phyloP scores from a whole-genome alignment of 1,140 invertebrate species.

The Orius laevigatus region DNA sequence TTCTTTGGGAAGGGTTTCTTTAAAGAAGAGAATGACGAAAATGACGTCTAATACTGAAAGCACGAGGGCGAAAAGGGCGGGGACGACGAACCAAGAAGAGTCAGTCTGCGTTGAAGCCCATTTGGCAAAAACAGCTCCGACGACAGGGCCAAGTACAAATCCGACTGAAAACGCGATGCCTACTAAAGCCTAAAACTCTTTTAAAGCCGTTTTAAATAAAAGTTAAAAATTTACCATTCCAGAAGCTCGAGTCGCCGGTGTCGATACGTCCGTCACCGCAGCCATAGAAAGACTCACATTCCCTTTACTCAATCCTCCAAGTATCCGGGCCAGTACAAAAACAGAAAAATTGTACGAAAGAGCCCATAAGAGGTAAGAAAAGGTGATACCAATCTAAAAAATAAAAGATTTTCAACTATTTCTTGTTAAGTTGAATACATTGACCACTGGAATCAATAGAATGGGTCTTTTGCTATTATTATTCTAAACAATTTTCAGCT shows the following conservation, averaged over 20 bases:
- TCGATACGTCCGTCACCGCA: conserved; percentile 84
- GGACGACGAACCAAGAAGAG: conserved; percentile 59
- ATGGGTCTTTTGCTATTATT: no score
- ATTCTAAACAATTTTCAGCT: no score
- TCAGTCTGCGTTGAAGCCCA: conserved; percentile 33
- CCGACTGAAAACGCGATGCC: conserved; percentile 95
- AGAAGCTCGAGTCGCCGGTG: conserved; percentile 59
- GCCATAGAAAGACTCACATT: conserved; percentile 93
- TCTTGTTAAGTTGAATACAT: no score
- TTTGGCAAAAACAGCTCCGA: conserved; percentile 80
- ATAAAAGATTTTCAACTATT: no score
- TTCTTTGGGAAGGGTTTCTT: conserved; percentile 70
- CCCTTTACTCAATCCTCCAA: conserved; percentile 91
- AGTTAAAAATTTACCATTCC: conserved; percentile 60
- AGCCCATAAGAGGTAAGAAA: conserved; percentile 81
- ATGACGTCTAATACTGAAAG: conserved; percentile 64
- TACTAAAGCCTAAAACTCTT: conserved; percentile 68
- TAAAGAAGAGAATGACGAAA: conserved; percentile 56
- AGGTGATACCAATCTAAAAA: conserved; percentile 57
- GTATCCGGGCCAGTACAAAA: conserved; percentile 82
- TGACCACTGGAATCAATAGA: no score
- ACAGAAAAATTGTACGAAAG: conserved; percentile 71
- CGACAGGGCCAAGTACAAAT: conserved; percentile 88
- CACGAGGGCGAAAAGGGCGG: conserved; percentile 70
- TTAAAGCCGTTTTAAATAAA: conserved; percentile 9